Conservation (phyloP, 2,113 vertebrate species). For the Eolophus roseicapilla region DNA sequence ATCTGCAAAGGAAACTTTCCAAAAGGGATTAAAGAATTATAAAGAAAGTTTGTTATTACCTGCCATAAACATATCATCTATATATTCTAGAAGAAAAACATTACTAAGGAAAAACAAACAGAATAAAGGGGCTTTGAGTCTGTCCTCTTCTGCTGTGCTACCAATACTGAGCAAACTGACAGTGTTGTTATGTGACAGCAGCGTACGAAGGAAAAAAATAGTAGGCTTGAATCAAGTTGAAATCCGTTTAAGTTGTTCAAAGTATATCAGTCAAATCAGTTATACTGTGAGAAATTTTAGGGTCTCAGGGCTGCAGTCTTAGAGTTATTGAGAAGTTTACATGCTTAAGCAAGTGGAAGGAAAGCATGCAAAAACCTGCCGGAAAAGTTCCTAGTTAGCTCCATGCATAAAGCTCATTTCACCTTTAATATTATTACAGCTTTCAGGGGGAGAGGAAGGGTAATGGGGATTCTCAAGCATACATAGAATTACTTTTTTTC, state of each 20-base stretch:
- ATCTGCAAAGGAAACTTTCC: background rate
- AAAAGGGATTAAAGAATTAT: background rate
- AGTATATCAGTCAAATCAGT: background rate
- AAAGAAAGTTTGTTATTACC: background rate
- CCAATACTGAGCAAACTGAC: background rate
- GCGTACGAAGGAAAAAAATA: background rate
- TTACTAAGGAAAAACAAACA: background rate
- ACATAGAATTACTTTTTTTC: background rate
- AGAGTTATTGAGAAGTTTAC: background rate
- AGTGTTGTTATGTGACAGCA: background rate
- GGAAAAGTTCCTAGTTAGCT: background rate
- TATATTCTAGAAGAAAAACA: background rate
- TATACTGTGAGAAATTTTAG: background rate
- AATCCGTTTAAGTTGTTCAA: background rate
- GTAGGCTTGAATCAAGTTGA: background rate
- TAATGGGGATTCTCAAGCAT: background rate
- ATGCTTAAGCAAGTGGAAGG: background rate
- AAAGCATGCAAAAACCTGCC: background rate
- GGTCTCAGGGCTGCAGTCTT: background rate
- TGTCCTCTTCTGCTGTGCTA: background rate
- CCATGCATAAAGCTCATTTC: background rate
- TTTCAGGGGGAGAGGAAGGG: background rate
- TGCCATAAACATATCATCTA: background rate
- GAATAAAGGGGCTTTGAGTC: background rate
- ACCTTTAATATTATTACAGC: background rate